Percentiles rank a stretch among this genome's conserved stretches.
Conservation (phyloP, 2,113 vertebrate species). For the Lates calcarifer region DNA sequence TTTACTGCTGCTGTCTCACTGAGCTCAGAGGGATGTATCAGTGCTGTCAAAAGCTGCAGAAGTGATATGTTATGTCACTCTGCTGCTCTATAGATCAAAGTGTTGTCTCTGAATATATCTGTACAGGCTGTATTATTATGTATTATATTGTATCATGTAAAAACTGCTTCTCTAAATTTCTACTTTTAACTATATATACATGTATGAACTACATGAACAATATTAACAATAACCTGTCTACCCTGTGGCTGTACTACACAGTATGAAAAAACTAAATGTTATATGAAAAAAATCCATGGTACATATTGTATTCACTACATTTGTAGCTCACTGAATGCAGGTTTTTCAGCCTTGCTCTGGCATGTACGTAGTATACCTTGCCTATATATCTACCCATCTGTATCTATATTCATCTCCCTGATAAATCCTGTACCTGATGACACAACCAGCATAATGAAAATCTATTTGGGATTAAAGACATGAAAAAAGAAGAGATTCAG, state of each 20-base stretch:
- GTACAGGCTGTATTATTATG: background rate
- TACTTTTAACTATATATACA: background rate
- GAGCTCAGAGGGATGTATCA: background rate
- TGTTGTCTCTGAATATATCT: background rate
- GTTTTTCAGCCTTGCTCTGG: background rate
- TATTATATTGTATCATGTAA: background rate
- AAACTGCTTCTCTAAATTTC: background rate
- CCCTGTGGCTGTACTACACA: too few species aligned
- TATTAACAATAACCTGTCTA: background rate
- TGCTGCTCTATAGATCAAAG: background rate
- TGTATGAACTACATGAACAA: background rate
- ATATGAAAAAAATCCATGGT: background rate
- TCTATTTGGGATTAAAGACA: too few species aligned
- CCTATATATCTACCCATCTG: too few species aligned
- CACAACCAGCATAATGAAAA: too few species aligned
- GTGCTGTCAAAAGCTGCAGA: background rate
- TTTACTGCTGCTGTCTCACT: conserved; percentile 29
- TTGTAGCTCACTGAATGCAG: background rate
- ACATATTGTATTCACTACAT: background rate
- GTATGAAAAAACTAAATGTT: background rate
- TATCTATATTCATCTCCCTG: too few species aligned
- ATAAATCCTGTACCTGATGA: too few species aligned
- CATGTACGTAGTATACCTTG: too few species aligned
- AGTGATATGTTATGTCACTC: fast-evolving
- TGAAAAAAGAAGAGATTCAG: too few species aligned